Base-by-base conservation (phyloP, 2,797 vertebrate genomes). In the Pagetopsis macropterus region DNA sequence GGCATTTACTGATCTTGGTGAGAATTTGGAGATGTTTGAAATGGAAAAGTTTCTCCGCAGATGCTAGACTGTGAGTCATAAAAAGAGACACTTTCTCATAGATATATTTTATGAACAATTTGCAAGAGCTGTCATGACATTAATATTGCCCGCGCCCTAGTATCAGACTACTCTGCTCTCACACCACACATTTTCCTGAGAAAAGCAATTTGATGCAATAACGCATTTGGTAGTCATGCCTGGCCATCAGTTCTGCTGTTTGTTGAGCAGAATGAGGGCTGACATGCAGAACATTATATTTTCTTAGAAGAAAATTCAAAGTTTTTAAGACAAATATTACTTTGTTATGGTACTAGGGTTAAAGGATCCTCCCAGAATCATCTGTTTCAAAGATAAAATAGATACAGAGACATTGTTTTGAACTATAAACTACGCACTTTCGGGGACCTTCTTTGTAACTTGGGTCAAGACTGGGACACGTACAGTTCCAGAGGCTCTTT, bases 51-150 rank as follows among this genome's bases (percentile, higher is more conserved):
- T 37, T 65, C 45, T 64, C 64, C 1, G 33, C 84, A 80, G 81
- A 82, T 59, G 69, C 59, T 17, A 33, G 65, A 82, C 78, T 19
- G 60, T 84, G 85, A 85, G 71, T 87, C 81, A 85, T 60, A 45
- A 84, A 69, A 64, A 75, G 51, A 88, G 65, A 81, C 75, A 78
- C 82, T 79, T 88, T 88, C 83, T 89, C 85, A 89, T 37, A 76
- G 50, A 78, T 64, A 31, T 21, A 43, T 77, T 81, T 78, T 37
- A 81, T 71, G 75, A 84, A 86, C 81, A 88, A 87, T 90, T 86
- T 85, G 65, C 44, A 23, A 19, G 70, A 65, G 75, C 84, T 84
- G 84, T 89, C 81, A 86, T 66, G 89, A 73, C 85, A 84, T 52
- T 58, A 69, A 83, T 81, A 81, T 78, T n/a, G 57, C 65, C 69